phyloP scores from a whole-genome alignment of 2,888 invertebrate genomes.

The Vesta saturnalis region DNA sequence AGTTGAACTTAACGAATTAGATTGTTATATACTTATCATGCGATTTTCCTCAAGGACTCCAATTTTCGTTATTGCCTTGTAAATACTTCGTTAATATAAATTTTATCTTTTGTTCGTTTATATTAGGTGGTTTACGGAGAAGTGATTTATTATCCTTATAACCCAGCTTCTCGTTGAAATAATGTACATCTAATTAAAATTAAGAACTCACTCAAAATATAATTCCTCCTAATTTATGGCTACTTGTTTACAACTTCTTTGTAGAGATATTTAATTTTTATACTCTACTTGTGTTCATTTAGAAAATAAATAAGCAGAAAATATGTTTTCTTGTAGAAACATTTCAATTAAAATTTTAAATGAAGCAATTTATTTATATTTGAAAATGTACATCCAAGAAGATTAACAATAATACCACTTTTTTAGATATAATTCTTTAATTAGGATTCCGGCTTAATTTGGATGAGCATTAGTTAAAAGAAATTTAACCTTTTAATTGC shows the following conservation, averaged over 20 bases:
- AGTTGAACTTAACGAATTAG: conserved; percentile 28
- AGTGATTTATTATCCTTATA: conserved; percentile 13
- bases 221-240: conserved; percentile 12
- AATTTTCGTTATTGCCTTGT: conserved; percentile 17
- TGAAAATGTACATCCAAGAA: not conserved
- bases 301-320: not conserved
- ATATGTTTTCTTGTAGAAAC: not conserved
- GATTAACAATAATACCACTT: no score
- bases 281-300: conserved; percentile 10
- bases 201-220: conserved; percentile 14
- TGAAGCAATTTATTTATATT: not conserved
- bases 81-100: conserved; percentile 25
- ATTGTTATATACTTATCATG: conserved; percentile 26
- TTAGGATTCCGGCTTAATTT: no score
- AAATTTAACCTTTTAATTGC: no score
- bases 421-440: no score
- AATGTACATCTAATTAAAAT: conserved; percentile 15
- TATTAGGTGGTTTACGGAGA: conserved; percentile 11
- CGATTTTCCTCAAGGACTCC: conserved; percentile 21
- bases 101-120: conserved; percentile 15
- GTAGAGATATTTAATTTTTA: not conserved
- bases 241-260: conserved; percentile 9
- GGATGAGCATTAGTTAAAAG: no score
- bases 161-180: conserved; percentile 10
- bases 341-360: conserved; percentile 11